Evolutionary conservation across 2,888 invertebrate genomes (phyloP), one percentile per base, ranked within the genome.

Genomic region (Tachina fera): DNA sequence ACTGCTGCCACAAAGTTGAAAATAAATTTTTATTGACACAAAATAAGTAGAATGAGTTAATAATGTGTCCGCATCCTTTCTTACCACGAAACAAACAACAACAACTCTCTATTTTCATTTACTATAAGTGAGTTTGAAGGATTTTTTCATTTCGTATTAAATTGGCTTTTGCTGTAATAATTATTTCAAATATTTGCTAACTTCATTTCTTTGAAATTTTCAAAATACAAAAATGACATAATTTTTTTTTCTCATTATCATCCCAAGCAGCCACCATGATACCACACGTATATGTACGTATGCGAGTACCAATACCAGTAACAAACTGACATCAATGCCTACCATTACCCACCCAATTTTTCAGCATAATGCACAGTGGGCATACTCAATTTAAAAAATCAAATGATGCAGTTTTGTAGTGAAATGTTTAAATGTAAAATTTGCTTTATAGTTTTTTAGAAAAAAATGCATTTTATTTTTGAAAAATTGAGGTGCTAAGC

Each of bases 151-250:
- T 51, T 43, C 19, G 9, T 43, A 61, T 22, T 22, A 10, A 19
- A 61, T 19, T 71, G 72, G 71, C 56, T 71, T 83, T 77, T 83
- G 71, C 49, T 67, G 5, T 31, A 31, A 72, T 67, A 67, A 77
- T 58, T 83, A 60, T 60, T 67, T 60, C 67, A 53, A 53, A 53
- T 53, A 19, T 53, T 53, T 10, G 19, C 10, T 31, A 31, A 31
- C 6, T 31, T 31, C 5, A 31, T 6, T 31, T 31, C 31, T 6
- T 31, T 31, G 31, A 31, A 31, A 31, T 31, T 78, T 68, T 9
- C 41, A 9, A 22, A 47, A 41, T 1, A 41, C 19, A 39, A 51
- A 56, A 39, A 51, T 74, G 3, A 67, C 51, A 65, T 60, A 68
- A 81, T 81, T 81, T 74, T 68, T n/a, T 75, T 60, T 61, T 39